Base-by-base conservation (phyloP, 2,797 vertebrate genomes). In the Smutsia gigantea region DNA sequence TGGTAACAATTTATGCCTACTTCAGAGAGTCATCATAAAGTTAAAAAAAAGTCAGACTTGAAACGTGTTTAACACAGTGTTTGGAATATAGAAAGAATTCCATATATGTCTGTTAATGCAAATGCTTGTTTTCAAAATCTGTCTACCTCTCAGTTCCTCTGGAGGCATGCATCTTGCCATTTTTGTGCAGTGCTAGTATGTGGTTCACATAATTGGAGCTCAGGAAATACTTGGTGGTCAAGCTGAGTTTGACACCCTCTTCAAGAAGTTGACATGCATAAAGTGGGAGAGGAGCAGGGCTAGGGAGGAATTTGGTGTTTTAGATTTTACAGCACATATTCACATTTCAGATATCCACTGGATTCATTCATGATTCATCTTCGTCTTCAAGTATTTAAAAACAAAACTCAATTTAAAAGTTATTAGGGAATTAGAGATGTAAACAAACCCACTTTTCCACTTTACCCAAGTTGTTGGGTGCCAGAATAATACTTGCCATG, bases 381-480 rank as follows among this genome's bases (percentile, higher is more conserved):
- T 93, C 78, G 75, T 94, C 82, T 85, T 75, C 69, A 92, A 78
- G 4, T 59, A 81, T 95, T 68, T 81, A 51, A 59, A 27, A 90
- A 84, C 18, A 97, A 95, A 97, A 39, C 15, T 79, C 39, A 72
- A n/a, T 91, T 91, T 89, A 64, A 89, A 94, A 89, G 84, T 84
- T 64, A 55, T 83, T 84, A 92, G n/a, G 59, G 42, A 95, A 90
- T 87, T 69, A 69, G 51, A 39, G 63, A 90, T 75, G 51, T 89
- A 79, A 96, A 74, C 23, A 68, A 79, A 89, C 63, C 29, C 7
- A 68, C 37, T 46, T 82, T 81, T 31, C 37, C 19, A 39, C n/a
- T 87, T 53, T 78, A 78, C 53, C 94, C 11, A 55, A 49, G 63
- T 34, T 96, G 83, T 53, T 87, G 63, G 46, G 57, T 75, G 34